These are phyloP conservation scores for Engystomops pustulosus DNA, from an alignment of 2,113 vertebrate species.

Conservation along the genomic window DNA sequence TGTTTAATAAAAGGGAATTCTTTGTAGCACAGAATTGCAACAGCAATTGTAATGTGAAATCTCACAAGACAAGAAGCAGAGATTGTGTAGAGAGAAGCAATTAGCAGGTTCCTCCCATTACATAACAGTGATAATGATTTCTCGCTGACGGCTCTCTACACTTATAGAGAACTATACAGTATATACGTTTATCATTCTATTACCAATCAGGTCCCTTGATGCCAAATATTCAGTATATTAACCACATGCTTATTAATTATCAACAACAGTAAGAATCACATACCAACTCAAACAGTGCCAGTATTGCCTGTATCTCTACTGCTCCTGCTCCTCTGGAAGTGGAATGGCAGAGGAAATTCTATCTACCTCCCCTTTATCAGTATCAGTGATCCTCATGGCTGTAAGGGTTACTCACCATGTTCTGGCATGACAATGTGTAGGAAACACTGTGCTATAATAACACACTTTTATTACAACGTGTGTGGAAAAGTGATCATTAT, in stretches of 20 bases:
- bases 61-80: neutral
- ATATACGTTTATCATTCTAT: too few species aligned
- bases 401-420: neutral
- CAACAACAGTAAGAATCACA: too few species aligned
- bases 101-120: neutral
- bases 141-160: too few species aligned
- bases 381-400: neutral
- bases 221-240: too few species aligned
- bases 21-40: neutral
- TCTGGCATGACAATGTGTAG: neutral
- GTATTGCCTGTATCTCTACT: too few species aligned
- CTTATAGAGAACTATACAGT: too few species aligned
- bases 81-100: neutral
- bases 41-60: neutral
- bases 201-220: too few species aligned
- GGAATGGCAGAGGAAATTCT: neutral
- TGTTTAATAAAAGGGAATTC: too few species aligned
- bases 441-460: too few species aligned
- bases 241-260: too few species aligned
- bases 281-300: too few species aligned
- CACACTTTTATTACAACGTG: neutral
- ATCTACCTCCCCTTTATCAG: neutral
- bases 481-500: slow-evolving; percentile 12
- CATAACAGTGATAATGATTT: too few species aligned
- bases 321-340: neutral